A percentile compares a stretch with the other conserved stretches of the same genome.
Evolutionary conservation across 2,888 invertebrate species (phyloP).

Genomic region (Lasioglossum oenotherae): DNA sequence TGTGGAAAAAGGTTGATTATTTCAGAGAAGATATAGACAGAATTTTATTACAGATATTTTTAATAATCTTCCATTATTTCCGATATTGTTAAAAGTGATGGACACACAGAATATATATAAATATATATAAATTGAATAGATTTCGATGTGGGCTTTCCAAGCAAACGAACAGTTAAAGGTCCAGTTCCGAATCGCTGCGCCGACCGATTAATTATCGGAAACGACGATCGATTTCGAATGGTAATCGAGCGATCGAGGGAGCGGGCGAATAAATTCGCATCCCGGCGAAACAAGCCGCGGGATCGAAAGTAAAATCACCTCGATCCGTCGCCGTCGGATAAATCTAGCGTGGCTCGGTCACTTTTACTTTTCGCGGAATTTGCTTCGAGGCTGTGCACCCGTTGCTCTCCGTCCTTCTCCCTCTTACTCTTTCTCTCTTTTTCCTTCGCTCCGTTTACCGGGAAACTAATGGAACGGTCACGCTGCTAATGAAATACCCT

Average conservation of each 20-base stretch:
- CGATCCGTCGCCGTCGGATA: conserved; percentile 53
- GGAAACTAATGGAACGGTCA: conserved; percentile 52
- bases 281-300: conserved; percentile 9
- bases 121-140: too few relatives aligned
- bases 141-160: neutral
- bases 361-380: conserved; percentile 83
- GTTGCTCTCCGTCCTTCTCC: conserved; percentile 32
- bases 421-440: neutral
- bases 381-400: conserved; percentile 56
- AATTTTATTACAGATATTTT: too few relatives aligned
- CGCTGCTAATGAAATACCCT: conserved; percentile 55
- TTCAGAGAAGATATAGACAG: too few relatives aligned
- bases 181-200: neutral
- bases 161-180: neutral
- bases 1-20: too few relatives aligned
- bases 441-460: conserved; percentile 57
- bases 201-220: neutral
- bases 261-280: conserved; percentile 18
- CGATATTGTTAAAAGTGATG: too few relatives aligned
- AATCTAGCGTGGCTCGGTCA: conserved; percentile 64
- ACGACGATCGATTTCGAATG: conserved; percentile 4
- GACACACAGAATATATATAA: too few relatives aligned
- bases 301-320: conserved; percentile 55
- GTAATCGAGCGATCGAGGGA: neutral
- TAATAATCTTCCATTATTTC: too few relatives aligned